Conservation (phyloP, 2,113 vertebrate genomes). For the Campylorhamphus procurvoides region DNA sequence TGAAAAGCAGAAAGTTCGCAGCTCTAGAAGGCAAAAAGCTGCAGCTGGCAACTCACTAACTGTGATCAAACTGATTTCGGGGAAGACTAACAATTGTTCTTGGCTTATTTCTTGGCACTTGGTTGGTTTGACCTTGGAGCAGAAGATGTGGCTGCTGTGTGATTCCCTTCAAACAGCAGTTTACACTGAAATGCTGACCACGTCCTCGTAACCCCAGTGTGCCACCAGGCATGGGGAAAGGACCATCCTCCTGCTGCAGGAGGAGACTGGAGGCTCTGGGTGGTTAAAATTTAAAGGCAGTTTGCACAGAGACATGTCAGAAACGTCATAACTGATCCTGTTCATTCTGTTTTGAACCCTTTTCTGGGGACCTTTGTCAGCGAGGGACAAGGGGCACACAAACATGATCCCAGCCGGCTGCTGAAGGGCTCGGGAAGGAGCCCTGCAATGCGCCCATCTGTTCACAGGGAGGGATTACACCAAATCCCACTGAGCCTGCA, state of each 20-base stretch:
- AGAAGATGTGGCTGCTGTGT: not conserved
- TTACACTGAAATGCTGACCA: not conserved
- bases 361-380: not conserved
- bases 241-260: not conserved
- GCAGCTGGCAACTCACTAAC: not conserved
- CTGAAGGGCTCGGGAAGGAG: not conserved
- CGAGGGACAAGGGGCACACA: not conserved
- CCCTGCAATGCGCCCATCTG: conserved; percentile 62
- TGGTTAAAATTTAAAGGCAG: not conserved
- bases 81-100: not conserved
- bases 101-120: not conserved
- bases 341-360: not conserved
- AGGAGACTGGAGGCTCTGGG: not conserved
- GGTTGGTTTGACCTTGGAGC: not conserved
- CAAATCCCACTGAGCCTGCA: conserved; percentile 61
- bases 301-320: not conserved
- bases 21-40: not conserved
- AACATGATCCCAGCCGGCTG: not conserved
- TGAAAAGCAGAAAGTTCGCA: not conserved
- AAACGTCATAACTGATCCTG: not conserved
- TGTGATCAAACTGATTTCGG: not conserved
- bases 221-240: not conserved
- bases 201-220: not conserved
- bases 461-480: conserved; percentile 67
- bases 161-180: not conserved